Base-by-base conservation (phyloP, 2,797 vertebrate genomes). In the Hippoglossus hippoglossus region DNA sequence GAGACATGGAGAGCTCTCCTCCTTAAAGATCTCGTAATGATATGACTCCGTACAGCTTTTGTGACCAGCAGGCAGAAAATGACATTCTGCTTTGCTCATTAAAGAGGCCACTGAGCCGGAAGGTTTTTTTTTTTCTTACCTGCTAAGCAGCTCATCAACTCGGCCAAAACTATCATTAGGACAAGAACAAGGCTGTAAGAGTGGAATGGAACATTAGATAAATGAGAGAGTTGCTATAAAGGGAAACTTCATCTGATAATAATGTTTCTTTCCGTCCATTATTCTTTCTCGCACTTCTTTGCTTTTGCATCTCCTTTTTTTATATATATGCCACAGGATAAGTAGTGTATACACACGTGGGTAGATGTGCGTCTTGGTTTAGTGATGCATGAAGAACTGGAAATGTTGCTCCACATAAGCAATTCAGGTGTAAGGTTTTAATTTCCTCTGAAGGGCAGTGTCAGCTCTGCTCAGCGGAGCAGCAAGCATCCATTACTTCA, bases 361-460 rank as follows among this genome's bases (percentile, higher is more conserved):
- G 2, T 9, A 41, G 39, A 24, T 72, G 47, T 16, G 22, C 50
- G 49, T 60, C 51, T n/a, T 36, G n/a, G 24, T 44, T 12, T 25
- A 63, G 57, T 63, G 55, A 52, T 73, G 66, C 68, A 19, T 67
- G 60, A 71, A 59, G 36, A 68, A 53, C 47, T 58, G 39, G 41
- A 71, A 63, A 4, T 39, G 62, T 70, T 80, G 2, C 55, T 64
- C 55, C 52, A 46, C 68, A 78, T 70, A 41, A 80, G 67, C 68
- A 62, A 56, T 72, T 70, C 67, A 81, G 67, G 77, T 84, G 81
- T 71, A 77, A 81, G 31, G 1, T 70, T 87, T 88, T 90, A 82
- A 91, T 91, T 90, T 89, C 85, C 83, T 89, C 85, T 88, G 85
- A 88, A 90, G 85, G 89, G 74, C 85, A 86, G 63, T 58, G 77